A percentile compares a stretch with the other conserved stretches of the same genome.
These are phyloP conservation scores for Nephrotoma guestfalica DNA, from an alignment of 2,888 invertebrate genomes.

Conservation along the genomic window DNA sequence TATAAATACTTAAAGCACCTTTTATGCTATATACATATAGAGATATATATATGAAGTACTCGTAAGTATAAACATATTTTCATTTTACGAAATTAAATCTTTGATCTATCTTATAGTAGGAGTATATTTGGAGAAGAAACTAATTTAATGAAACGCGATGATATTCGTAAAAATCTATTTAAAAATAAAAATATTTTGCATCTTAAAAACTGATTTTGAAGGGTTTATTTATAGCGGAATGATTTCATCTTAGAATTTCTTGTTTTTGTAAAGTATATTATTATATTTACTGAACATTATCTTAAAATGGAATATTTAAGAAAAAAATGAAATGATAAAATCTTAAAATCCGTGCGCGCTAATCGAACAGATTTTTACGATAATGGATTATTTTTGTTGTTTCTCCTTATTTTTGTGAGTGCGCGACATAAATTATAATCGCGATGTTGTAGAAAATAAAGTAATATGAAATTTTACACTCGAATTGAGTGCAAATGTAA, in stretches of 20 bases:
- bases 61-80: background rate
- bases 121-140: background rate
- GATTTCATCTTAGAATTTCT: background rate
- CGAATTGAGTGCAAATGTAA: background rate
- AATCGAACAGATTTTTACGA: background rate
- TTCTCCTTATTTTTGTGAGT: background rate
- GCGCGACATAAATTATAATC: background rate
- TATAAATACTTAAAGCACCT: background rate
- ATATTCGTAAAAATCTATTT: background rate
- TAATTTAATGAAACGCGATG: background rate
- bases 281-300: background rate
- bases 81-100: background rate
- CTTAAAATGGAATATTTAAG: background rate
- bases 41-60: background rate
- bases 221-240: background rate
- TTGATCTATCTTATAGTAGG: background rate
- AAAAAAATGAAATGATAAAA: background rate
- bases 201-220: background rate
- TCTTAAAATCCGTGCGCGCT: background rate
- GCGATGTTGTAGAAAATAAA: background rate
- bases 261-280: background rate
- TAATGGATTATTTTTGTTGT: background rate
- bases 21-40: background rate
- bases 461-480: background rate
- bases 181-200: background rate